Evolutionary conservation across 2,113 vertebrate genomes (phyloP), one percentile per base, ranked within the genome.

Genomic region (Limnothrissa miodon): DNA sequence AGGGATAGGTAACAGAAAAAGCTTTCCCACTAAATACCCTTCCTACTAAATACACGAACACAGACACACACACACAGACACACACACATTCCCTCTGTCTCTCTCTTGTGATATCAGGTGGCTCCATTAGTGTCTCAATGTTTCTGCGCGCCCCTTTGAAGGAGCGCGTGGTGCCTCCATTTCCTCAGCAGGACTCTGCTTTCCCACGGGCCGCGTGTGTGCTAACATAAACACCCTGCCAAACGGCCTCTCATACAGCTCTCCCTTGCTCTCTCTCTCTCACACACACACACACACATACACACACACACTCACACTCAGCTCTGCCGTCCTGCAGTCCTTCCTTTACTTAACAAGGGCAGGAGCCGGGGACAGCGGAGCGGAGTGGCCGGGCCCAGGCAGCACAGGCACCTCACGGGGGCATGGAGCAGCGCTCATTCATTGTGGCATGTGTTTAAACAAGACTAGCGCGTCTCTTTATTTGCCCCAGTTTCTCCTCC

Each of bases 291-390:
- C 42, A 42, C 42, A 42, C 6, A 42, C 2, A 6, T 6, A 42
- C 42, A 42, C 42, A 42, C 42, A 42, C 6, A 42, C 42, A 42
- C 6, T 2, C 42, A 6, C 42, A 42, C 78, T 80, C 78, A 17
- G 4, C 59, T 66, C 29, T 17, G 11, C 5, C 13, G 1, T 74
- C 33, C 29, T 33, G 29, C 29, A 5, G 10, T 21, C 66, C 33
- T 1, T 66, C 59, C 88, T 91, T 91, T 89, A 86, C 89, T 92
- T 91, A 89, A 93, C 90, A 91, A 89, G 90, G 88, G 86, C 88
- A 87, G 87, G 87, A 90, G 82, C 83, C 66, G 83, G 84, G 86
- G 80, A 33, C 11, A 74, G 29, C 10, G 33, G 66, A 74, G 66
- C 33, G 4, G n/a, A 29, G 59, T 23, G 53, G 66, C 29, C 66